A percentile compares a stretch with the other conserved stretches of the same genome.
phyloP scores from a whole-genome alignment of 2,888 invertebrate species.

The Acanthoscelides obtectus region DNA sequence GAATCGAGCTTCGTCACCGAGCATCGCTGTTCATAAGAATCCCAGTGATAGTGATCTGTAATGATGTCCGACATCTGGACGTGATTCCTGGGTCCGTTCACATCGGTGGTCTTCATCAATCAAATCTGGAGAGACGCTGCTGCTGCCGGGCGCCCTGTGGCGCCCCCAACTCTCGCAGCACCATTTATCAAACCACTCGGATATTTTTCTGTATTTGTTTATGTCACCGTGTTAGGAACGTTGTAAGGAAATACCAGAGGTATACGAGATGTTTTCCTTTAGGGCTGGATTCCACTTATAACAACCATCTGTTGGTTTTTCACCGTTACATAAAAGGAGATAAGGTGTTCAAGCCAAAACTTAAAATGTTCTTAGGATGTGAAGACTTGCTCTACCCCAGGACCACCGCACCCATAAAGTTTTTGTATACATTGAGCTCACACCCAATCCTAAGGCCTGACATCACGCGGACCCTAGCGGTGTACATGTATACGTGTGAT shows the following conservation, averaged over 20 bases:
- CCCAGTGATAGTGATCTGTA: not conserved
- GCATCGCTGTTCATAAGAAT: not conserved
- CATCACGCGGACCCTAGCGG: too few relatives aligned
- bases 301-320: too few relatives aligned
- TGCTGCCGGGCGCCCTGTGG: conserved; percentile 28
- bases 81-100: not conserved
- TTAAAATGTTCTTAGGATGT: too few relatives aligned
- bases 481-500: too few relatives aligned
- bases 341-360: too few relatives aligned
- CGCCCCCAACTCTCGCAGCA: conserved; percentile 7
- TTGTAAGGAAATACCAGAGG: not conserved
- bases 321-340: too few relatives aligned
- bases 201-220: conserved; percentile 34
- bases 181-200: conserved; percentile 41
- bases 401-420: too few relatives aligned
- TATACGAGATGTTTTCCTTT: not conserved
- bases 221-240: conserved; percentile 17
- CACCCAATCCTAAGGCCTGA: too few relatives aligned
- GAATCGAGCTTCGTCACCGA: not conserved
- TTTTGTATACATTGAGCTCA: too few relatives aligned
- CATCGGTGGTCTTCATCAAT: conserved; percentile 46
- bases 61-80: not conserved
- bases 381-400: too few relatives aligned
- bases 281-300: too few relatives aligned
- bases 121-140: conserved; percentile 39